Base-by-base conservation (phyloP, 1,140 invertebrate genomes). In the Pachyrhynchus sulphureomaculatus region DNA sequence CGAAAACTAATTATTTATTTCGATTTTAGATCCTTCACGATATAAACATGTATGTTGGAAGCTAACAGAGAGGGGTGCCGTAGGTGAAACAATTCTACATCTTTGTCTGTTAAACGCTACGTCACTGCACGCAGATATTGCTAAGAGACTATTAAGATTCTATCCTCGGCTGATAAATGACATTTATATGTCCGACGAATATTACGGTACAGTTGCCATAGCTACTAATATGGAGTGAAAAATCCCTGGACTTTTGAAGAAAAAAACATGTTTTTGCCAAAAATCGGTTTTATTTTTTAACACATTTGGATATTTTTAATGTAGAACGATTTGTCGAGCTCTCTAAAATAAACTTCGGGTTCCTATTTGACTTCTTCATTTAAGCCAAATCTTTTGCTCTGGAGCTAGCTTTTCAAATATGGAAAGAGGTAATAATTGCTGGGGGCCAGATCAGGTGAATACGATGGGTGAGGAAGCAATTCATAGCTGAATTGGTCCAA, bases 141-240 rank as follows among this genome's bases (percentile, higher is more conserved):
- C 94, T 0, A 98, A 98, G 78, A 78, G 95, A 63, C 79, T 99
- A 1, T 77, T 99, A 0, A 83, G 88, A 42, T 91, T 93, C 74
- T 99, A 93, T 79, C 96, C 96, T 0, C 95, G 94, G 74, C 83
- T 99, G 0, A 94, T 98, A 67, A 92, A 96, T 72, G 96, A 99
- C 74, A 89, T 97, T 65, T 99, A 98, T 76, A 86, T 96, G 73
- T 87, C 87, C 39, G 96, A 99, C 68, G 96, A 98, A 76, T 99
- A 98, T 76, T 99, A 97, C 73, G 95, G 93, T 94, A 81, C 76
- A 34, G 33, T n/a, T n/a, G 15, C 10, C 12, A 12, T 6, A 6
- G 10, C 34, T 13, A n/a, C 10, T n/a, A 37, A n/a, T 6, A 37
- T 37, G 15, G 10, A 37, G 29, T 6, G 29, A n/a, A n/a, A n/a